phyloP scores from a whole-genome alignment of 2,888 invertebrate genomes.

The Ryuthela nishihirai region DNA sequence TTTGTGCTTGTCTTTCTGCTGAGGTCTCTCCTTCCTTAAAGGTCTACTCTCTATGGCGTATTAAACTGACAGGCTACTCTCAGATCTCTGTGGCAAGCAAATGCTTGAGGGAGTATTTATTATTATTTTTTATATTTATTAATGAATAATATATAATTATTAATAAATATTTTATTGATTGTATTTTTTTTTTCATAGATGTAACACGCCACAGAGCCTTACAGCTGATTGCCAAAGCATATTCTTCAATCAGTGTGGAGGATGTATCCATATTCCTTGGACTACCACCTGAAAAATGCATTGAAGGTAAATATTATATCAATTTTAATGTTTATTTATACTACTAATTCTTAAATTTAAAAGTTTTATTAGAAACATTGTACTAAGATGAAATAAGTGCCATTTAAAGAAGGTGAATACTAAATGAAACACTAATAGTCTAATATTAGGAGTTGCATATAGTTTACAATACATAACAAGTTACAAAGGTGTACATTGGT shows the following conservation, averaged over 20 bases:
- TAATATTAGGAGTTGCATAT: too few relatives aligned
- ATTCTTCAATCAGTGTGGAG: slow-evolving; percentile 76
- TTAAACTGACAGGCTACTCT: too few relatives aligned
- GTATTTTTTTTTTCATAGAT: slow-evolving; percentile 58
- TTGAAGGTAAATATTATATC: slow-evolving; percentile 47
- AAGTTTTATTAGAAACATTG: too few relatives aligned
- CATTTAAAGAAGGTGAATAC: too few relatives aligned
- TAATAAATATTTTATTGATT: neutral
- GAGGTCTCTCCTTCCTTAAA: too few relatives aligned
- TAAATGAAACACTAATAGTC: too few relatives aligned
- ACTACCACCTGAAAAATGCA: slow-evolving; percentile 65
- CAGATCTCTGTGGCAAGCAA: too few relatives aligned
- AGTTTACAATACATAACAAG: too few relatives aligned
- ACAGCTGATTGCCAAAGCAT: slow-evolving; percentile 74
- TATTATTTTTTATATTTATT: neutral
- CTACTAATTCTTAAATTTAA: neutral
- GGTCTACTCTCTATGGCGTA: neutral
- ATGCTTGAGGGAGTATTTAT: too few relatives aligned
- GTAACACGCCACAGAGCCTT: slow-evolving; percentile 71
- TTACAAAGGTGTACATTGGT: too few relatives aligned
- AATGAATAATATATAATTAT: neutral
- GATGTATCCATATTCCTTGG: slow-evolving; percentile 76
- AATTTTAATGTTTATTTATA: slow-evolving; percentile 13
- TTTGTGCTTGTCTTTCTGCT: too few relatives aligned
- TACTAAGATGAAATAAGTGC: too few relatives aligned